A percentile compares a stretch with the other conserved stretches of the same genome.
Conservation (phyloP, 2,797 vertebrate species). For the Leptoclinus maculatus region DNA sequence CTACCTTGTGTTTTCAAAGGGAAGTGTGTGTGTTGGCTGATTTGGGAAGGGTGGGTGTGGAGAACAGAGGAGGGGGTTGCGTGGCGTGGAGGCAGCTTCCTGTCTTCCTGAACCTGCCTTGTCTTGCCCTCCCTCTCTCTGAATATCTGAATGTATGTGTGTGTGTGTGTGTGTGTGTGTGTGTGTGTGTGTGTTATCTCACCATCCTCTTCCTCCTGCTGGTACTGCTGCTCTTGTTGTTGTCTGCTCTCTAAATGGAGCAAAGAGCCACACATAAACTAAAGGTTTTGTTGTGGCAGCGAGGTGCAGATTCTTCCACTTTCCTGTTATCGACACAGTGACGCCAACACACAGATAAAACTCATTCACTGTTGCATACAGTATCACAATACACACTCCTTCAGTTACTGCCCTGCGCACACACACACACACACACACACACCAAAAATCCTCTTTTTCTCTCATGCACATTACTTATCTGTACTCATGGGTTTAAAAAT, state of each 20-base stretch:
- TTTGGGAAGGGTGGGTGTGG: slow-evolving; percentile 30
- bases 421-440: not conserved
- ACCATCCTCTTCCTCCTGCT: not conserved
- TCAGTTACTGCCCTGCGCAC: not conserved
- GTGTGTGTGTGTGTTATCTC: slow-evolving; percentile 48
- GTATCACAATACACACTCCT: not conserved
- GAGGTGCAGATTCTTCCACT: slow-evolving; percentile 57
- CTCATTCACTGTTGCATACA: not conserved
- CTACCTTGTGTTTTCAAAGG: slow-evolving; percentile 59
- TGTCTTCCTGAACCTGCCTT: slow-evolving; percentile 62
- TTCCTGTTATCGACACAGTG: slow-evolving; percentile 12
- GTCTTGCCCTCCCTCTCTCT: slow-evolving; percentile 36
- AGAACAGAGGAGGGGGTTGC: not conserved
- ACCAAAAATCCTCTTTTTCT: not conserved
- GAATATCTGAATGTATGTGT: slow-evolving; percentile 37
- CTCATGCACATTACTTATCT: not conserved
- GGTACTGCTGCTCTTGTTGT: slow-evolving; percentile 18
- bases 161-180: slow-evolving; percentile 44
- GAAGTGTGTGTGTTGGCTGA: slow-evolving; percentile 62
- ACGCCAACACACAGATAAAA: not conserved
- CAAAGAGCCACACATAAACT: slow-evolving; percentile 43
- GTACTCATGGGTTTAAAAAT: not conserved
- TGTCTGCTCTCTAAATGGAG: slow-evolving; percentile 36
- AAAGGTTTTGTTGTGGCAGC: slow-evolving; percentile 48
- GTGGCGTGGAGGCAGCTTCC: slow-evolving; percentile 52